Percentiles rank a stretch among this genome's conserved stretches.
Evolutionary conservation across 2,113 vertebrate species (phyloP).

Genomic region (Struthio camelus): DNA sequence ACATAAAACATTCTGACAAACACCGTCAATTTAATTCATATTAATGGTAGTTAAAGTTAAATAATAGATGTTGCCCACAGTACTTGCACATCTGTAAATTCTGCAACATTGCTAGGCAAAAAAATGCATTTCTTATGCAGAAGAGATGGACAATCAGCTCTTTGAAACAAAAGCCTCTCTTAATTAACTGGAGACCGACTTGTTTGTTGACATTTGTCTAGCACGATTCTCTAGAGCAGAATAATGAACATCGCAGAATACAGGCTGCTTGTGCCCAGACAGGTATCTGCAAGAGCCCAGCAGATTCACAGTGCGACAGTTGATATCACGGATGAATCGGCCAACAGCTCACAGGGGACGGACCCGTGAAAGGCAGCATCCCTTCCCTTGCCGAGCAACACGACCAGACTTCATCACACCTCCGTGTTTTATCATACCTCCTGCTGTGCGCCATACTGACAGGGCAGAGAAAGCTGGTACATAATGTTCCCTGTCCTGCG

Average conservation of each 20-base stretch:
- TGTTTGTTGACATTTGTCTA: background rate
- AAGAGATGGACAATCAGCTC: conserved; percentile 1
- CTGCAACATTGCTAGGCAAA: background rate
- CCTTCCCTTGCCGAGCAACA: background rate
- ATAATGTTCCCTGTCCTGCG: background rate
- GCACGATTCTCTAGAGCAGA: background rate
- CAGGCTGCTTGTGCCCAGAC: background rate
- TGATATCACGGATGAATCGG: background rate
- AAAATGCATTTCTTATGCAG: background rate
- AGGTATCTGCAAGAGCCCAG: background rate
- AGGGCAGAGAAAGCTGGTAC: background rate
- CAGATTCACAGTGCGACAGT: fast-evolving
- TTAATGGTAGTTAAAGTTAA: conserved; percentile 37
- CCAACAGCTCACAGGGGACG: background rate
- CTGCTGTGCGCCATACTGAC: fast-evolving
- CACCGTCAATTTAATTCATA: conserved; percentile 41
- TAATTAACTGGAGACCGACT: background rate
- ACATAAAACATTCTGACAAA: conserved; percentile 47
- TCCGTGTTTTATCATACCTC: background rate
- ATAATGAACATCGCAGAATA: background rate
- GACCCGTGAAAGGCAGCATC: background rate
- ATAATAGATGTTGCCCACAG: conserved; percentile 36
- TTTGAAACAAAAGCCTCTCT: conserved; percentile 16
- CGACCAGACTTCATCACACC: background rate
- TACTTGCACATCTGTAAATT: background rate